Conservation (phyloP, 2,797 vertebrate species). For the Crax fasciolata region DNA sequence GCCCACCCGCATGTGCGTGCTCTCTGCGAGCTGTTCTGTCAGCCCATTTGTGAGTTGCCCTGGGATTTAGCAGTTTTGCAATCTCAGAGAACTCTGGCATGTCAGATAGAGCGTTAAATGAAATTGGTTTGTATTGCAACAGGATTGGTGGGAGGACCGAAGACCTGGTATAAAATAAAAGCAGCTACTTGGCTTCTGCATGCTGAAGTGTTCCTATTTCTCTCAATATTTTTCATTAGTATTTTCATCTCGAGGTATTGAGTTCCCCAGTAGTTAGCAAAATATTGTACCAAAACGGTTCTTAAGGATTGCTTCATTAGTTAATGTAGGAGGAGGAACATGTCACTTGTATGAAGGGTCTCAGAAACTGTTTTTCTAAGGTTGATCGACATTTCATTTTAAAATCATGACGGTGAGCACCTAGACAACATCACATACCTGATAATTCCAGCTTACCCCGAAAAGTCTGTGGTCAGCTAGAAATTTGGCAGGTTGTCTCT, state of each 20-base stretch:
- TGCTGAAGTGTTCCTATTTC: conserved; percentile 35
- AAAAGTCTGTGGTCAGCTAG: conserved; percentile 75
- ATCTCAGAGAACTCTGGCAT: not conserved
- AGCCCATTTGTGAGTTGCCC: not conserved
- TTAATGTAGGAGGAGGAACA: conserved; percentile 50
- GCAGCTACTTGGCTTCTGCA: conserved; percentile 1
- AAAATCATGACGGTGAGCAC: conserved; percentile 24
- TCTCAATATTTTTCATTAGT: conserved; percentile 61
- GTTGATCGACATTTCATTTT: conserved; percentile 71
- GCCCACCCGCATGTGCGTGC: rapidly evolving
- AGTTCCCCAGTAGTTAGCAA: conserved; percentile 68
- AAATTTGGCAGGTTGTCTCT: conserved; percentile 78
- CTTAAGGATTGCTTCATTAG: conserved; percentile 56
- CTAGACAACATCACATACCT: not conserved
- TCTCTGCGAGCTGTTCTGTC: not conserved
- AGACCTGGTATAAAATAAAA: conserved; percentile 55
- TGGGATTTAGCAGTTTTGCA: conserved; percentile 20
- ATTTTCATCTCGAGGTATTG: conserved; percentile 63
- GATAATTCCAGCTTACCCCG: conserved; percentile 74
- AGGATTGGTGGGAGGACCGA: conserved; percentile 41
- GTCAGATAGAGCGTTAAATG: not conserved
- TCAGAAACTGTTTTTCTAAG: conserved; percentile 60
- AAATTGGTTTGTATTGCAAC: conserved; percentile 32
- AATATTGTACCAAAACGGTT: conserved; percentile 52
- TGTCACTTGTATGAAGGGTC: conserved; percentile 38